Conservation (phyloP, 2,888 invertebrate genomes). For the Drosophila cognata region DNA sequence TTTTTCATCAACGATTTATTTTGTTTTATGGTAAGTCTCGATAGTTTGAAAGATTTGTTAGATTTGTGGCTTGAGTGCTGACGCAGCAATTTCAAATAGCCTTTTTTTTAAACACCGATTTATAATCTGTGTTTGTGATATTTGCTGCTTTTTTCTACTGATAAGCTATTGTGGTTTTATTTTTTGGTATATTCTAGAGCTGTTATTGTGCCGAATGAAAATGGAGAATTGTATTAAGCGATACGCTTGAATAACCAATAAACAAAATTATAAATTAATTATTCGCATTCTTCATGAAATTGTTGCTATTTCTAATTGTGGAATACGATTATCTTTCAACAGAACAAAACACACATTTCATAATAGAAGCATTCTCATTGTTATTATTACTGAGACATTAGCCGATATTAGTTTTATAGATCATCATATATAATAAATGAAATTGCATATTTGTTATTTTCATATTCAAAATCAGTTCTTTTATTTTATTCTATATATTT, state of each 20-base stretch:
- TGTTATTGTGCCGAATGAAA: conserved; percentile 3
- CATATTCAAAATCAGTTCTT: background rate
- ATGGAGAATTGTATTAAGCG: conserved; percentile 10
- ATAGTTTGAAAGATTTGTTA: background rate
- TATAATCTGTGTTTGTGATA: background rate
- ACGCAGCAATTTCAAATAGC: background rate
- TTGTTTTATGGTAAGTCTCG: background rate
- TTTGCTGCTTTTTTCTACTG: conserved; percentile 1
- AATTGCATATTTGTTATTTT: too few relatives aligned
- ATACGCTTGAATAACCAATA: background rate
- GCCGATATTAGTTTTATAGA: too few relatives aligned
- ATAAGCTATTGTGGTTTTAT: conserved; percentile 13
- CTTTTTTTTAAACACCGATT: background rate
- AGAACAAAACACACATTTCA: background rate
- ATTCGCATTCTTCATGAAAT: background rate
- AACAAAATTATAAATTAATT: background rate
- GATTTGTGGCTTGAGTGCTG: background rate
- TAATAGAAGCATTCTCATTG: background rate
- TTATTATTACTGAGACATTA: background rate
- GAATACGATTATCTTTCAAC: too few relatives aligned
- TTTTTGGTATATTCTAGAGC: conserved; percentile 2
- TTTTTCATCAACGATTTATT: background rate
- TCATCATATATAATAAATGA: too few relatives aligned
- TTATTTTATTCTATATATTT: background rate
- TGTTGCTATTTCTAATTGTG: background rate